phyloP scores from a whole-genome alignment of 2,888 invertebrate species.

The Athalia cordata region DNA sequence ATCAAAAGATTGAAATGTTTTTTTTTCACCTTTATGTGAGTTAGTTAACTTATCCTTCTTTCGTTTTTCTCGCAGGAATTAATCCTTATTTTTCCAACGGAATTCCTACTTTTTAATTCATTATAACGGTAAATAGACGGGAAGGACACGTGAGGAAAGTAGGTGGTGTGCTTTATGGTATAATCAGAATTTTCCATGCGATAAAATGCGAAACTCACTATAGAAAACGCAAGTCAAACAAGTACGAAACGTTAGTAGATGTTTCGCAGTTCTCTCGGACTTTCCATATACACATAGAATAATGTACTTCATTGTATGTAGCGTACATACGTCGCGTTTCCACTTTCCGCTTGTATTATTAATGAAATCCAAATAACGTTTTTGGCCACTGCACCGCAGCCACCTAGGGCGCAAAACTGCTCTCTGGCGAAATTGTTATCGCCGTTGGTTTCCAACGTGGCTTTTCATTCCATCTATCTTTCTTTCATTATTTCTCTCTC shows the following conservation, averaged over 20 bases:
- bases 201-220: constrained; percentile 32
- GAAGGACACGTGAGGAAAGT: not conserved
- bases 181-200: constrained; percentile 25
- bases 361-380: constrained; percentile 64
- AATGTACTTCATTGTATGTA: constrained; percentile 11
- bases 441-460: constrained; percentile 36
- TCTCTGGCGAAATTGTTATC: constrained; percentile 40
- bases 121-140: constrained; percentile 40
- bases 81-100: no score
- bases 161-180: not conserved
- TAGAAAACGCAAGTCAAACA: constrained; percentile 45
- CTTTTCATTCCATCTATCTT: constrained; percentile 7
- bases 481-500: constrained; percentile 3
- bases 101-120: constrained; percentile 8
- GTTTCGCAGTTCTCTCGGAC: not conserved
- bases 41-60: no score
- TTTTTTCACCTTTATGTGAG: not conserved
- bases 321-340: not conserved
- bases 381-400: constrained; percentile 10
- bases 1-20: no score
- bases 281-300: not conserved
- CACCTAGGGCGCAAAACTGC: constrained; percentile 1
- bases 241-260: constrained; percentile 3
- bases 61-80: not conserved
- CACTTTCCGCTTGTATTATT: constrained; percentile 58